Conservation (phyloP, 2,888 invertebrate genomes). For the Erpobdella octoculata region DNA sequence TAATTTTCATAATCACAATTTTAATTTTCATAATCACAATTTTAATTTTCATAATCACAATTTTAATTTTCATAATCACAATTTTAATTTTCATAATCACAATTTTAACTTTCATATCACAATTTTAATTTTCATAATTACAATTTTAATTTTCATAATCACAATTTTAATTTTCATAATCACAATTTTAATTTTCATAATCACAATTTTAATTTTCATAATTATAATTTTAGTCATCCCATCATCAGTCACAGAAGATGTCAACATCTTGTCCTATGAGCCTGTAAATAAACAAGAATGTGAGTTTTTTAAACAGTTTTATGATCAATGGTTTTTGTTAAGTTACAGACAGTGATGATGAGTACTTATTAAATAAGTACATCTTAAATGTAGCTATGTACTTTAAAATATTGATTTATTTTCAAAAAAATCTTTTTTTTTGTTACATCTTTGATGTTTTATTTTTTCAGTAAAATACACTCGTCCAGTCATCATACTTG, state of each 20-base stretch:
- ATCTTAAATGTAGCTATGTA: background rate
- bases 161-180: too few species aligned
- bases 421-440: background rate
- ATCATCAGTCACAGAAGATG: background rate
- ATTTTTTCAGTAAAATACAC: slow-evolving; percentile 67
- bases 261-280: slow-evolving; percentile 14
- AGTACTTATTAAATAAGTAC: background rate
- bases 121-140: too few species aligned
- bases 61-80: too few species aligned
- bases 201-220: background rate
- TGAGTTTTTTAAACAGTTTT: background rate
- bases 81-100: too few species aligned
- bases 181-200: background rate
- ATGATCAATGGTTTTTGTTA: background rate
- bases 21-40: too few species aligned
- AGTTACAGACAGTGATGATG: background rate
- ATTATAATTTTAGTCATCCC: slow-evolving; percentile 7
- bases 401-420: background rate
- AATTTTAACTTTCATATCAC: too few species aligned
- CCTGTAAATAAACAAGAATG: slow-evolving; percentile 25
- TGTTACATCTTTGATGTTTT: background rate
- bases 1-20: too few species aligned
- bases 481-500: slow-evolving; percentile 93
- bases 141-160: too few species aligned
- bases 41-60: too few species aligned